These are phyloP conservation scores for Mormyrus proboscirostris DNA, from an alignment of 2,797 vertebrate genomes.

Conservation along the genomic window DNA sequence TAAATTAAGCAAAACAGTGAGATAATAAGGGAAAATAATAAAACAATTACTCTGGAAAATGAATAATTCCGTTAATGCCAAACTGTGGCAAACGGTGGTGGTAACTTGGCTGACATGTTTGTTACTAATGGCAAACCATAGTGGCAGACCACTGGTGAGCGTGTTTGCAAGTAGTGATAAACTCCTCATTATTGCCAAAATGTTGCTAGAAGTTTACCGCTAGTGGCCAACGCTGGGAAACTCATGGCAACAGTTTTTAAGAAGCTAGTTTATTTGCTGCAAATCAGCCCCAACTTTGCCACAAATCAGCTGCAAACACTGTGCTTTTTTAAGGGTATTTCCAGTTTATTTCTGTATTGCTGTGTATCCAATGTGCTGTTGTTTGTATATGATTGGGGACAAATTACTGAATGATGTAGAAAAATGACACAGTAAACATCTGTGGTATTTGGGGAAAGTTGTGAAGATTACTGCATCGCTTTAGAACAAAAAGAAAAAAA, in stretches of 20 bases:
- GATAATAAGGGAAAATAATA: too few relatives aligned
- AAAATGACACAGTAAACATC: background rate
- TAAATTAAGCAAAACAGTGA: too few relatives aligned
- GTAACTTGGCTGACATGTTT: too few relatives aligned
- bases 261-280: background rate
- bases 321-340: background rate
- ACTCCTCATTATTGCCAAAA: background rate
- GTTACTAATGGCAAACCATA: too few relatives aligned
- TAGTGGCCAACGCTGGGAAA: background rate
- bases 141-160: too few relatives aligned
- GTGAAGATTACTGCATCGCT: background rate
- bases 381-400: background rate
- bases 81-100: too few relatives aligned
- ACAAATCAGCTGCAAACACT: background rate
- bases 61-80: too few relatives aligned
- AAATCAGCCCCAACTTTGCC: background rate
- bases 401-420: background rate
- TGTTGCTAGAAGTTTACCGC: background rate
- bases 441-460: background rate
- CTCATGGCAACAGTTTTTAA: background rate
- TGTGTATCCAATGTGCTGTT: background rate
- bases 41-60: too few relatives aligned
- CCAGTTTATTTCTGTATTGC: background rate
- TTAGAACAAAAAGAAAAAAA: background rate
- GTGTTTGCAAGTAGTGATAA: too few relatives aligned